Evolutionary conservation across 1,140 invertebrate genomes (phyloP).

Genomic region (Diuraphis noxia): DNA sequence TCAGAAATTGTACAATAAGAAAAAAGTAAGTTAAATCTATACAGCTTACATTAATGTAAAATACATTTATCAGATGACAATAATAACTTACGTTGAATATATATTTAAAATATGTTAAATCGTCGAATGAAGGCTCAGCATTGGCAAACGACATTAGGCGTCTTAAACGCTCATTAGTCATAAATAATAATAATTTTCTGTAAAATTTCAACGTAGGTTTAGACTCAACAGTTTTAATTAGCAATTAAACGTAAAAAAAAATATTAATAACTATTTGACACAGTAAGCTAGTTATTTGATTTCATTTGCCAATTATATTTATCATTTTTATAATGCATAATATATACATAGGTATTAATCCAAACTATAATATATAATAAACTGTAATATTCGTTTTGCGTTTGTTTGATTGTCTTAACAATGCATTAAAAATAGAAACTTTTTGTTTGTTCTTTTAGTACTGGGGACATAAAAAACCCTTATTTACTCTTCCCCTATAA

Average conservation of each 20-base stretch:
- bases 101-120: too few relatives aligned
- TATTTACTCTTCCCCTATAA: not conserved
- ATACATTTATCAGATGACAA: too few relatives aligned
- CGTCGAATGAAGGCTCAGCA: too few relatives aligned
- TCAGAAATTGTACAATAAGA: too few relatives aligned
- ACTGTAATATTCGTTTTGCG: not conserved
- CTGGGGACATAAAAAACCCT: not conserved
- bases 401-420: not conserved
- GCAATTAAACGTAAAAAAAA: not conserved
- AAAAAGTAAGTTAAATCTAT: too few relatives aligned
- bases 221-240: not conserved
- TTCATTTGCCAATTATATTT: not conserved
- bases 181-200: not conserved
- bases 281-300: not conserved
- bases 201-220: not conserved
- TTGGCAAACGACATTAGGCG: too few relatives aligned
- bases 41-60: too few relatives aligned
- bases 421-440: not conserved
- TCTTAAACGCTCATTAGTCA: too few relatives aligned
- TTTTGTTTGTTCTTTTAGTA: not conserved
- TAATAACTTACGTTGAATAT: too few relatives aligned
- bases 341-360: not conserved
- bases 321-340: not conserved
- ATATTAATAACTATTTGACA: not conserved
- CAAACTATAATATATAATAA: not conserved